These are phyloP conservation scores for Cantharis nigra DNA, from an alignment of 2,888 invertebrate genomes.

Conservation along the genomic window DNA sequence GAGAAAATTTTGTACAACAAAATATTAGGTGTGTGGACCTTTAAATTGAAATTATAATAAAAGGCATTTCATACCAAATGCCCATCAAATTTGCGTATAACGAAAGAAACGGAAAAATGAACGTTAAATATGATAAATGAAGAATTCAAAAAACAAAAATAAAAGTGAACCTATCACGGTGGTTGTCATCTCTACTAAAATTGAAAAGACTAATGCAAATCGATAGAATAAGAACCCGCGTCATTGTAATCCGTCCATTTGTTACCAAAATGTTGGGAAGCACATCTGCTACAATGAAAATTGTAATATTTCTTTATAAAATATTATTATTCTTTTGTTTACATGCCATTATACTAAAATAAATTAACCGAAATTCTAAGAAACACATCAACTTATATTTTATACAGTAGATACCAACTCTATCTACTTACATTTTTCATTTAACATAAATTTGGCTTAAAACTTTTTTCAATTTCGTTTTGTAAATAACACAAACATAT, in stretches of 20 bases:
- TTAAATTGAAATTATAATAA: not conserved
- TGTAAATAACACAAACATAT: not conserved
- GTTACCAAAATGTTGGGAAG: slow-evolving; percentile 8
- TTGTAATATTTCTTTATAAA: slow-evolving; percentile 10
- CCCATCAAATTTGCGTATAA: not conserved
- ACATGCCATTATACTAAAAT: not conserved
- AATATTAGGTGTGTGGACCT: not conserved
- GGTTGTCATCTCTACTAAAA: slow-evolving; percentile 4
- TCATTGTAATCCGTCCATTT: slow-evolving; percentile 16
- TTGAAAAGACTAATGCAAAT: slow-evolving; percentile 12
- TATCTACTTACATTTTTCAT: not conserved
- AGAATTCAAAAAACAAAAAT: not conserved
- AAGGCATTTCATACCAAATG: not conserved
- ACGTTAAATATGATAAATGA: not conserved
- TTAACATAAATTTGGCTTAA: not conserved
- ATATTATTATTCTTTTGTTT: slow-evolving; percentile 6
- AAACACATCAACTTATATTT: not conserved
- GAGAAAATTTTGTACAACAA: too few relatives aligned
- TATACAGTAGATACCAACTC: not conserved
- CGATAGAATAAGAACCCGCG: slow-evolving; percentile 15
- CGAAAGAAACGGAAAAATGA: not conserved
- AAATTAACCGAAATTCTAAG: not conserved
- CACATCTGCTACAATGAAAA: slow-evolving; percentile 13
- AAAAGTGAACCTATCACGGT: not conserved
- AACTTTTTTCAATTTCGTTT: not conserved